phyloP scores from a whole-genome alignment of 2,113 vertebrate genomes.

The Paraplagusia blochii region DNA sequence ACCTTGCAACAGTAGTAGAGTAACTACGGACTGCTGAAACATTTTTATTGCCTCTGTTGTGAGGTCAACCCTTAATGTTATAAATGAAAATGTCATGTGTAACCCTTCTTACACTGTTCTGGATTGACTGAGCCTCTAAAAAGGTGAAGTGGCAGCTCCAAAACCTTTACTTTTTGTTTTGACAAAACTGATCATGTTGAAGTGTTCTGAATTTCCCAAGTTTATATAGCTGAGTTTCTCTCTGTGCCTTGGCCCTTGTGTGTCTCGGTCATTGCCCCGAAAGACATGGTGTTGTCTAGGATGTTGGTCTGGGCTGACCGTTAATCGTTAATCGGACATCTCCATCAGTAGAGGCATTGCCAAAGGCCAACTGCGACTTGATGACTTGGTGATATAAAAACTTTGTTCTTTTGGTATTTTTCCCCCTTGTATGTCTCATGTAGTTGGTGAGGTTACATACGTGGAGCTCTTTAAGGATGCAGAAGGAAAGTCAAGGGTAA shows the following conservation, averaged over 20 bases:
- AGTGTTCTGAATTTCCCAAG: slow-evolving; percentile 88
- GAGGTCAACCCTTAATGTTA: slow-evolving; percentile 87
- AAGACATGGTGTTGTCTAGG: slow-evolving; percentile 89
- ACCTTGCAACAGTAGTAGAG: slow-evolving; percentile 62
- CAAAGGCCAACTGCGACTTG: slow-evolving; percentile 88
- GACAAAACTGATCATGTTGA: slow-evolving; percentile 86
- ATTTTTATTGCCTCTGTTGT: slow-evolving; percentile 86
- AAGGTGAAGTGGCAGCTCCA: slow-evolving; percentile 86
- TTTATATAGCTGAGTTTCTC: slow-evolving; percentile 87
- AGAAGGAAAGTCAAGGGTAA: slow-evolving; percentile 99
- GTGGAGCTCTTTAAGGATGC: slow-evolving; percentile 99
- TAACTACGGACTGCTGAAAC: slow-evolving; percentile 57
- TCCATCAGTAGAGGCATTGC: slow-evolving; percentile 91
- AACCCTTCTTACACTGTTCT: slow-evolving; percentile 80
- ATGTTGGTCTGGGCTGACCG: slow-evolving; percentile 90
- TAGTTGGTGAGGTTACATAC: slow-evolving; percentile 99
- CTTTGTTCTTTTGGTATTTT: slow-evolving; percentile 99
- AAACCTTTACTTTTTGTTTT: slow-evolving; percentile 86
- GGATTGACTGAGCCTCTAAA: slow-evolving; percentile 81
- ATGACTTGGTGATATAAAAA: slow-evolving; percentile 96
- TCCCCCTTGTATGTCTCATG: slow-evolving; percentile 99
- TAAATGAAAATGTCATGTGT: slow-evolving; percentile 84
- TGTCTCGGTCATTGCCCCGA: slow-evolving; percentile 90
- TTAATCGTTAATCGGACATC: slow-evolving; percentile 95
- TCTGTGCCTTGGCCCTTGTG: slow-evolving; percentile 89